A percentile compares a stretch with the other conserved stretches of the same genome.
Evolutionary conservation across 2,113 vertebrate species (phyloP).

Genomic region (Oncorhynchus clarkii): DNA sequence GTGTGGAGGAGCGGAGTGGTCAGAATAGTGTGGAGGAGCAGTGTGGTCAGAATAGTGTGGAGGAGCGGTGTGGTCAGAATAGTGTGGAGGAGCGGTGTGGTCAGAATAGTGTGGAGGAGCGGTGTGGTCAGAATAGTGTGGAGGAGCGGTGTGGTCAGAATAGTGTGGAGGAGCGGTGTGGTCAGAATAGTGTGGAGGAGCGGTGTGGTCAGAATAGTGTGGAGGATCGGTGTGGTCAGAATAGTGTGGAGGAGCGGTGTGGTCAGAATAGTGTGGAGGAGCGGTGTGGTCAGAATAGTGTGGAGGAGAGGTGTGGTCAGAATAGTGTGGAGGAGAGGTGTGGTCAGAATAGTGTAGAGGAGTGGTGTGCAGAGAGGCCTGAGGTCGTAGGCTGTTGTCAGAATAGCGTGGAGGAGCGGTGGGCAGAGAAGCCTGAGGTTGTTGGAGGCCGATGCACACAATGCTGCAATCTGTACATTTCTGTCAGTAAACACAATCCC

Average conservation of each 20-base stretch:
- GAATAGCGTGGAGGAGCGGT: neutral
- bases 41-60: neutral
- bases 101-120: too few relatives aligned
- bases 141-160: neutral
- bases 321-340: neutral
- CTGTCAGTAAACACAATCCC: constrained; percentile 52
- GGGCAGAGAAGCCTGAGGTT: constrained; percentile 13
- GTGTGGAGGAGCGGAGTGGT: neutral
- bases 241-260: too few relatives aligned
- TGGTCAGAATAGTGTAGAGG: too few relatives aligned
- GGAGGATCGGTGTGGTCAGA: too few relatives aligned
- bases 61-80: neutral
- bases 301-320: constrained; percentile 9
- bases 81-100: too few relatives aligned
- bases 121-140: neutral
- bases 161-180: too few relatives aligned
- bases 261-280: too few relatives aligned
- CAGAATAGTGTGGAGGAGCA: constrained; percentile 21
- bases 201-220: too few relatives aligned
- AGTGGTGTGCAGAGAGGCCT: too few relatives aligned
- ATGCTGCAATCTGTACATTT: constrained; percentile 35
- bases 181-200: too few relatives aligned
- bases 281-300: constrained; percentile 29
- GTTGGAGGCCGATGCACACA: constrained; percentile 19
- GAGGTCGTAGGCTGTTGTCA: too few relatives aligned